phyloP scores from a whole-genome alignment of 2,797 vertebrate species.

The Xenentodon cancila region DNA sequence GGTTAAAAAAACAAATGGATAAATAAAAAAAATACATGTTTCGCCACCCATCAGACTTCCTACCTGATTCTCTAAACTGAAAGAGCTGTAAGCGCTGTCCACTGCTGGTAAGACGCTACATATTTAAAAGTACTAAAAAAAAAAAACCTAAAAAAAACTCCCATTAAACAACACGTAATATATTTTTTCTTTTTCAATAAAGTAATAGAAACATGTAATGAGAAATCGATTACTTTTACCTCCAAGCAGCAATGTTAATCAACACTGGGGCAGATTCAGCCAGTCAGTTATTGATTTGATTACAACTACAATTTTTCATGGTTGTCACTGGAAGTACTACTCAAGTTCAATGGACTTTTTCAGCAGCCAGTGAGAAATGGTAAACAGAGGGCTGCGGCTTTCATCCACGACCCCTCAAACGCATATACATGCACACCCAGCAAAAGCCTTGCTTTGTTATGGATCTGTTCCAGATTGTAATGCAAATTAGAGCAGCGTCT shows the following conservation, averaged over 20 bases:
- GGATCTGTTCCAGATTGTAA: constrained; percentile 19
- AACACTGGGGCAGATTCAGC: background rate
- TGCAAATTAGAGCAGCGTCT: constrained; percentile 18
- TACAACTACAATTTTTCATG: constrained; percentile 23
- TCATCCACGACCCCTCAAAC: constrained; percentile 24
- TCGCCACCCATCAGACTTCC: no score
- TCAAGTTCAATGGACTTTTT: constrained; percentile 20
- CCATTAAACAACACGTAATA: background rate
- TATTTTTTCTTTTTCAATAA: background rate
- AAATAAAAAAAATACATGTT: no score
- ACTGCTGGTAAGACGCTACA: no score
- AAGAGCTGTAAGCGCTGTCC: no score
- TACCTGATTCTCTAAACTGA: no score
- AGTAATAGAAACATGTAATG: background rate
- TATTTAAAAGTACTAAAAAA: background rate
- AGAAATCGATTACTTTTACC: background rate
- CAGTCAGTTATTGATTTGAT: constrained; percentile 18
- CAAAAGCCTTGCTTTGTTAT: constrained; percentile 14
- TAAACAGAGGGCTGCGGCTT: background rate
- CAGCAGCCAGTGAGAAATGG: constrained; percentile 9
- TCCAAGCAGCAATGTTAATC: constrained; percentile 5
- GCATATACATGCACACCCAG: constrained; percentile 8
- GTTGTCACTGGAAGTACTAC: constrained; percentile 7
- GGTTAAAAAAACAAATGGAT: no score
- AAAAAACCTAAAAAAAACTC: background rate